phyloP scores from a whole-genome alignment of 2,797 vertebrate species.

The Silurus lanzhouensis region DNA sequence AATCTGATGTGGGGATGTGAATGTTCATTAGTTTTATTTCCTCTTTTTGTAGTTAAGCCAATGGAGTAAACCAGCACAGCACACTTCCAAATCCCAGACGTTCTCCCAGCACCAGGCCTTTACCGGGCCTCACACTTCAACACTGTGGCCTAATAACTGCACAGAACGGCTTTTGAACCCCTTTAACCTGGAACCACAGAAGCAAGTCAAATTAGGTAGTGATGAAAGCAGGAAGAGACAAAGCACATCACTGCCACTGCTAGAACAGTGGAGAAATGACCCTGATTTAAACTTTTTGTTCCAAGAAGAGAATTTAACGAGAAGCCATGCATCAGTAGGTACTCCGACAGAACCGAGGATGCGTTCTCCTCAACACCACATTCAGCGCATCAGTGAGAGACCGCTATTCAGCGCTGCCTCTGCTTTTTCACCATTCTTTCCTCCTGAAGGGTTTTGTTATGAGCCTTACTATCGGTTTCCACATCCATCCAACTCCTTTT shows the following conservation, averaged over 20 bases:
- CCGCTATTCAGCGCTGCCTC: conserved; percentile 2
- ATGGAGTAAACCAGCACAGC: neutral
- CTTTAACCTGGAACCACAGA: conserved; percentile 46
- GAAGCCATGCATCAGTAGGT: conserved; percentile 39
- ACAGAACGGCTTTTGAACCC: conserved; percentile 29
- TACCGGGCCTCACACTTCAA: neutral
- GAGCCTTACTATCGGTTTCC: conserved; percentile 57
- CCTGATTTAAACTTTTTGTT: conserved; percentile 52
- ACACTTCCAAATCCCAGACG: neutral
- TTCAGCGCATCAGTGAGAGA: conserved; percentile 22
- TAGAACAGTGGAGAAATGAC: conserved; percentile 52
- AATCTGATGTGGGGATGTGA: neutral
- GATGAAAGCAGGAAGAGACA: conserved; percentile 35
- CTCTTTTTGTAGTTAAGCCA: conserved; percentile 40
- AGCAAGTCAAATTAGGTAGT: conserved; percentile 38
- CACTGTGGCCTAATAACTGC: conserved; percentile 47
- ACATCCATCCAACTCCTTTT: conserved; percentile 44
- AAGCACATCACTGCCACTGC: conserved; percentile 52
- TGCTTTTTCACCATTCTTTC: conserved; percentile 41
- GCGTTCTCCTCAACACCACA: conserved; percentile 18
- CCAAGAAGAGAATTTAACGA: conserved; percentile 40
- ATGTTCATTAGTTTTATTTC: conserved; percentile 7
- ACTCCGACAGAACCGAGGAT: conserved; percentile 4
- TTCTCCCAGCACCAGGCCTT: conserved; percentile 15
- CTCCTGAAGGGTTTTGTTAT: conserved; percentile 49